phyloP scores from a whole-genome alignment of 2,888 invertebrate species.

The Thera britannica region DNA sequence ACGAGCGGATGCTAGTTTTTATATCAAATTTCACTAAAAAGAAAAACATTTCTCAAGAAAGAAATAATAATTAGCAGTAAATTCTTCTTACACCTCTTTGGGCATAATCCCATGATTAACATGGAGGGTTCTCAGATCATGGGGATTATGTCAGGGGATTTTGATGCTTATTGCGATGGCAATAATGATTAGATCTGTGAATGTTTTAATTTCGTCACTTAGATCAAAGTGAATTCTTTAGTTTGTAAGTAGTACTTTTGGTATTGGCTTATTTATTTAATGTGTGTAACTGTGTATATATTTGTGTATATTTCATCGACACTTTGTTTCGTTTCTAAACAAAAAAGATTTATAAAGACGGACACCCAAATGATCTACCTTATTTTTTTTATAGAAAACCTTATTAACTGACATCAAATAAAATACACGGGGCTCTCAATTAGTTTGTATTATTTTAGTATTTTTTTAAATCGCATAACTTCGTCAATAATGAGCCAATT shows the following conservation, averaged over 20 bases:
- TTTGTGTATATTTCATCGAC: too few species aligned
- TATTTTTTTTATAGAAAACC: too few species aligned
- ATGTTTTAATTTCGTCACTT: constrained; percentile 35
- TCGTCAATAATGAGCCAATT: too few species aligned
- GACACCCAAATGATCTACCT: too few species aligned
- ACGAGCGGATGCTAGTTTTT: too few species aligned
- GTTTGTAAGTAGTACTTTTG: constrained; percentile 22
- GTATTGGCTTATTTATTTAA: background rate
- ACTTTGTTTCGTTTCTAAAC: too few species aligned
- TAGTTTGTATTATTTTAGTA: too few species aligned
- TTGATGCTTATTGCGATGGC: constrained; percentile 38
- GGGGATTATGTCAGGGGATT: constrained; percentile 39
- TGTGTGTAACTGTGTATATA: too few species aligned
- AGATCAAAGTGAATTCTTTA: constrained; percentile 33
- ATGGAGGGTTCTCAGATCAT: constrained; percentile 41
- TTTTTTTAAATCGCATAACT: too few species aligned
- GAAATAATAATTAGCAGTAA: background rate
- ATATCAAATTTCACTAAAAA: background rate
- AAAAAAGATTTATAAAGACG: too few species aligned
- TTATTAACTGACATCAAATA: too few species aligned
- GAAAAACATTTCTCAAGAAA: background rate
- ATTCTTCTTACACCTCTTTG: constrained; percentile 19
- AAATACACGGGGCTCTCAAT: too few species aligned
- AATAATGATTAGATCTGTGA: constrained; percentile 32
- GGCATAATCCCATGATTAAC: constrained; percentile 29